Evolutionary conservation across 2,113 vertebrate species (phyloP), one percentile per base, ranked within the genome.

Genomic region (Oncorhynchus nerka): DNA sequence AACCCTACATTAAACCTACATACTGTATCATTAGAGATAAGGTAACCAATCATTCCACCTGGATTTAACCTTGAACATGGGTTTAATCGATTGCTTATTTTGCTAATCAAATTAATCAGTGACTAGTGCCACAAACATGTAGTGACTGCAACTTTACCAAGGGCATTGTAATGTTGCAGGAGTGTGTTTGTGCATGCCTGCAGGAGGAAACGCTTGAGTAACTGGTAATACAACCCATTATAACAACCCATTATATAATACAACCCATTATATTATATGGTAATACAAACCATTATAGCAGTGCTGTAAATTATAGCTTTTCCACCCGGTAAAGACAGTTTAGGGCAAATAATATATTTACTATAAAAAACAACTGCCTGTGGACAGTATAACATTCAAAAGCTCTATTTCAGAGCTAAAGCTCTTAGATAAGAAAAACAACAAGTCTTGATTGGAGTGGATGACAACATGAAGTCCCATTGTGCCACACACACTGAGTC

Each of bases 401-500:
- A 68, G 6, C 39, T 48, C 22, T 16, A 22, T 48, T 49, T 24
- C 20, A 67, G 13, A 55, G 67, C 45, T 79, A 79, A 76, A 64
- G 86, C 83, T 86, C 34, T 88, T 86, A 88, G 85, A 73, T 83
- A 55, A 4, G 9, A 79, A 70, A 72, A 77, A 84, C 75, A 34
- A 61, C 73, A 76, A 76, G 39, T 45, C 70, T 73, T 83, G 83
- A 80, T 76, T 79, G 75, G 74, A 71, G 82, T 84, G 80, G 75
- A 75, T 86, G 81, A 76, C 73, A 75, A 74, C 62, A 1, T 9
- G 70, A 79, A 75, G 73, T 73, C 84, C 77, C 84, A 75, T 83
- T 15, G 22, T 55, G 81, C 77, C 12, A 28, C 78, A 74, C 73
- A 69, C 73, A 49, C 75, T 92, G 89, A 91, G 80, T 92, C 89